Base-by-base conservation (phyloP, 2,888 invertebrate genomes). In the Folsomia manolachei region DNA sequence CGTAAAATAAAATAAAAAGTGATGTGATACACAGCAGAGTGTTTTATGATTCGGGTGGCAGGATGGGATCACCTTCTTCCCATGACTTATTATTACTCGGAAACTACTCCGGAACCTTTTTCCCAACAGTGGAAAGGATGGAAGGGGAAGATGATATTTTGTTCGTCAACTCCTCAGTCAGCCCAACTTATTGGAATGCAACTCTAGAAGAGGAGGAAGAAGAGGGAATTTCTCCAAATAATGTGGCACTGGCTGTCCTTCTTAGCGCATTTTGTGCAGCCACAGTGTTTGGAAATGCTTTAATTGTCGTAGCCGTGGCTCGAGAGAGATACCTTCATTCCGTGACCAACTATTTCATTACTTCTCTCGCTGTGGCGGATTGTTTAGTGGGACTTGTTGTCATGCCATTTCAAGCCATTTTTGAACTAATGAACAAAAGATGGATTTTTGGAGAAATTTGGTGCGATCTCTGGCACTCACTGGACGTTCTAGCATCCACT, bases 391-490 rank as follows among this genome's bases (percentile, higher is more conserved):
- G 98, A 0, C 86, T 96, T 65, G 93, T 97, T 1, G 98, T 99
- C 66, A 98, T 98, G 98, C 98, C 98, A 0, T 95, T 98, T 84
- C 93, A 94, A 76, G 94, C 94, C 0, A 87, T 94, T 18, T 94
- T 94, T 83, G 95, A 95, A 84, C 91, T 94, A 18, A 85, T 94
- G 27, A 92, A 92, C 82, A 92, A 93, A 82, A 91, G 90, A 25
- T 97, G 97, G 97, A 90, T 94, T 80, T 97, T 96, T 83, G 97
- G 97, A 2, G 90, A 91, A 1, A 92, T 94, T 82, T 96, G 95
- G 94, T 99, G 98, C 84, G 98, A 99, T 83, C 90, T 97, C 24
- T 99, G 98, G 97, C 89, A 97, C 70, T 97, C 97, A 0, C 84
- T 98, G 77, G 98, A 99, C 83, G 98, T 99, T 1, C 88, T 98